Conservation (phyloP, 1,140 invertebrate genomes). For the Helicoverpa armigera region DNA sequence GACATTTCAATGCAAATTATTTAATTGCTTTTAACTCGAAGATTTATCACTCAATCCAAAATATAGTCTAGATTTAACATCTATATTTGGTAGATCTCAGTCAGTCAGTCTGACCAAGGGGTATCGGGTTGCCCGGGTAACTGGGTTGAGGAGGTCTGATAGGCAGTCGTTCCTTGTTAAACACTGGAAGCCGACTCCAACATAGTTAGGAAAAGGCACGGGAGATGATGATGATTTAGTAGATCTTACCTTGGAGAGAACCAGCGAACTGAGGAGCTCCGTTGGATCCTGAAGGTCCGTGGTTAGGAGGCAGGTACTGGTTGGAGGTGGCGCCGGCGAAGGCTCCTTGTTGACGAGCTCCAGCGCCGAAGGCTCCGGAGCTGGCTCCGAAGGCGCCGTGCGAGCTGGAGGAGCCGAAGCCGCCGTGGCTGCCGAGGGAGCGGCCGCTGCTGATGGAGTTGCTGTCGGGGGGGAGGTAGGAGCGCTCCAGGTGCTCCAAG, state of each 20-base stretch:
- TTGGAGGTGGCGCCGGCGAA: slow-evolving; percentile 69
- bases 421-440: slow-evolving; percentile 39
- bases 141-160: too few species aligned
- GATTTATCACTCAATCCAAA: background rate
- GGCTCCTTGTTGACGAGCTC: slow-evolving; percentile 49
- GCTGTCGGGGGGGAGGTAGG: slow-evolving; percentile 72
- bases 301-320: slow-evolving; percentile 78
- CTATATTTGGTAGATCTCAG: too few species aligned
- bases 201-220: too few species aligned
- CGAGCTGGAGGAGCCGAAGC: slow-evolving; percentile 43
- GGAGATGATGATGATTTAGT: too few species aligned
- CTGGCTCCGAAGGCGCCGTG: slow-evolving; percentile 45
- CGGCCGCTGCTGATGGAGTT: slow-evolving; percentile 39
- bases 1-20: background rate
- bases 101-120: too few species aligned
- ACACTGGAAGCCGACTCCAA: too few species aligned
- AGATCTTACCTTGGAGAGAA: slow-evolving; percentile 55
- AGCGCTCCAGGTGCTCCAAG: slow-evolving; percentile 76
- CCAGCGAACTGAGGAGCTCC: slow-evolving; percentile 50
- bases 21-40: background rate
- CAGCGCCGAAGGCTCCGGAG: slow-evolving; percentile 50
- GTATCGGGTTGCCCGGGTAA: too few species aligned
- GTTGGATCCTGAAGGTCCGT: slow-evolving; percentile 64
- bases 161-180: too few species aligned
- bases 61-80: too few species aligned